Evolutionary conservation across 1,140 invertebrate species (phyloP).

Genomic region (Bilobella aurantiaca): DNA sequence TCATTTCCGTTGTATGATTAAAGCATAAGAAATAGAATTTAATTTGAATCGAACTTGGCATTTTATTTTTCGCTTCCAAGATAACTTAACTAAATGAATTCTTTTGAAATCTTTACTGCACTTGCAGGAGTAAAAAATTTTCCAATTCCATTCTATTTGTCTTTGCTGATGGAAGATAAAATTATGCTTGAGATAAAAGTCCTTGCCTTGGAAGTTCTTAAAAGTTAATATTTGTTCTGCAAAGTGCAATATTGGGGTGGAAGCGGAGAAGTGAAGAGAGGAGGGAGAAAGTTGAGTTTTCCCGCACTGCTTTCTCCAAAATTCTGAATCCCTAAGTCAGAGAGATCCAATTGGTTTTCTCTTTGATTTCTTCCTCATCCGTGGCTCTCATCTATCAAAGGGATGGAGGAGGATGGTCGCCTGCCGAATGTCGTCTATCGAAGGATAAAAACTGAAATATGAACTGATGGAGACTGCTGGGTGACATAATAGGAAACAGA

Average conservation of each 20-base stretch:
- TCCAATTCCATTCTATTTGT: conserved; percentile 1
- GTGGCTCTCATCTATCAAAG: conserved; percentile 21
- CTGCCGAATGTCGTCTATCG: neutral
- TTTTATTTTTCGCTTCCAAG: neutral
- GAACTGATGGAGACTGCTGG: conserved; percentile 19
- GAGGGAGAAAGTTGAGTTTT: too few species aligned
- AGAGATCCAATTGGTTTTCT: neutral
- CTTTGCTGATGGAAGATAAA: neutral
- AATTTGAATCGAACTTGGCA: too few species aligned
- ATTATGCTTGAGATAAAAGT: neutral
- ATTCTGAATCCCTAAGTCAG: conserved; percentile 1
- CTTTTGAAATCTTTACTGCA: too few species aligned
- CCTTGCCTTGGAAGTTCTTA: neutral
- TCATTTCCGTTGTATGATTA: too few species aligned
- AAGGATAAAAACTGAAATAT: conserved; percentile 17
- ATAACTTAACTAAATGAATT: too few species aligned
- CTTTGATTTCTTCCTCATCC: neutral
- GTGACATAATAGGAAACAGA: conserved; percentile 9
- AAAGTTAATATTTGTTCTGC: conserved; percentile 13
- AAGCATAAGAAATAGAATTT: too few species aligned
- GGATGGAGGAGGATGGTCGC: too few species aligned
- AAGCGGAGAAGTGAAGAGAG: conserved; percentile 4
- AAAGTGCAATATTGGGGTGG: conserved; percentile 13
- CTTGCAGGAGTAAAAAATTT: conserved; percentile 5
- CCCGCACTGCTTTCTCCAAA: too few species aligned